Evolutionary conservation across 2,113 vertebrate species (phyloP).

Genomic region (Taxidea taxus): DNA sequence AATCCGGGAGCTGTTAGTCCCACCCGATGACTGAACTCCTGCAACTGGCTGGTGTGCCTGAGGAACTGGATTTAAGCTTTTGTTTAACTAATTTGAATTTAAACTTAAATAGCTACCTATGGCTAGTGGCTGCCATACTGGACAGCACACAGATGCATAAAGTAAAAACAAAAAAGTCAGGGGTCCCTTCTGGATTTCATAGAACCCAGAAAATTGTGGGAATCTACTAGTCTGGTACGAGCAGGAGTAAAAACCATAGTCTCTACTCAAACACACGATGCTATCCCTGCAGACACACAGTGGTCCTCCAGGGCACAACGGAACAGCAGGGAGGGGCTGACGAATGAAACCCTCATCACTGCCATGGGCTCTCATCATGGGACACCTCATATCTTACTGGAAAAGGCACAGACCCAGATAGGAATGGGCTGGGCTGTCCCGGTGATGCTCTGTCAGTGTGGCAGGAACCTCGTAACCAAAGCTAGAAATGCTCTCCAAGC

Average conservation of each 20-base stretch:
- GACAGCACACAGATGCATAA: not conserved
- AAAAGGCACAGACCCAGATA: not conserved
- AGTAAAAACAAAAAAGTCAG: not conserved
- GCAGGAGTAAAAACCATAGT: not conserved
- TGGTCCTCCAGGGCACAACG: accelerated
- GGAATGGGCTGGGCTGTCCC: not conserved
- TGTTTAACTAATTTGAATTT: not conserved
- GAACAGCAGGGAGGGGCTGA: no score
- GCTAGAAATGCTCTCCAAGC: not conserved
- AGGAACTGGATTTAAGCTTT: not conserved
- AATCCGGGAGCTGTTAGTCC: accelerated
- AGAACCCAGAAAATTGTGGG: not conserved
- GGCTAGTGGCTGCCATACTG: not conserved
- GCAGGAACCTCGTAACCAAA: not conserved
- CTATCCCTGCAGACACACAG: not conserved
- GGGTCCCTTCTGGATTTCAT: not conserved
- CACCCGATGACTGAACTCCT: accelerated
- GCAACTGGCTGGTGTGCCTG: not conserved
- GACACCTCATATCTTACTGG: not conserved
- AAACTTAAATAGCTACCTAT: not conserved
- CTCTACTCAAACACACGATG: not conserved
- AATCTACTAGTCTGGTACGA: not conserved
- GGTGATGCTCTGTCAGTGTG: not conserved
- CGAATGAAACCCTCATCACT: no score
- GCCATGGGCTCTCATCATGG: accelerated